Base-by-base conservation (phyloP, 2,888 invertebrate genomes). In the Callinectes sapidus region DNA sequence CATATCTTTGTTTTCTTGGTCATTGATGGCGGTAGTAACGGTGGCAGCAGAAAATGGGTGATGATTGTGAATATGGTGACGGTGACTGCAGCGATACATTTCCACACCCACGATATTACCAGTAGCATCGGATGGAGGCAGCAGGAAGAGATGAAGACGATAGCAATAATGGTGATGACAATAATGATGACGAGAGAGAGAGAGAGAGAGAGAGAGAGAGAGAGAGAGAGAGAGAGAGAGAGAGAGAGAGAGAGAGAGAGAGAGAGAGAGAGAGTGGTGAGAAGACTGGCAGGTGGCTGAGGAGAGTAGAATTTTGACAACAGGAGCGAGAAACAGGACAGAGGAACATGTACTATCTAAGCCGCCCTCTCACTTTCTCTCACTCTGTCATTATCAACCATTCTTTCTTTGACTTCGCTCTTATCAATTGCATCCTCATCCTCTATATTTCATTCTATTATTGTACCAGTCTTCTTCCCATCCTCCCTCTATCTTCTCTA, bases 181-280 rank as follows among this genome's bases (percentile, higher is more conserved):
- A n/a, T 71, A 23, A 13, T 77, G 77, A 48, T 23, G 87, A 42
- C n/a, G 42, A 42, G 87, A 87, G 39, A 39, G 39, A 39, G 39
- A 39, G 39, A 39, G 39, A 39, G 39, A 39, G 39, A 39, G 6
- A 87, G 48, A 48, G 23, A 87, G 48, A 39, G 35, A 86, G 86
- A 86, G 35, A 86, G 86, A 86, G 35, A 86, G 86, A 87, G 23
- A 87, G 48, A 87, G 23, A 87, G 48, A 87, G 23, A 87, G 87
- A 87, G 16, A 87, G 39, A 87, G 39, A 87, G 87, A 87, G 42
- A 87, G 87, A 87, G 87, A 87, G 87, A 87, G 87, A 71, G 89
- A 89, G 89, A 89, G 89, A 35, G 89, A 71, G 71, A 71, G 39
- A 35, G 71, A 71, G 28, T 71, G 71, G 48, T 87, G n/a, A 71